A percentile compares a stretch with the other conserved stretches of the same genome.
phyloP scores from a whole-genome alignment of 2,113 vertebrate species.

The Ptilonorhynchus violaceus region DNA sequence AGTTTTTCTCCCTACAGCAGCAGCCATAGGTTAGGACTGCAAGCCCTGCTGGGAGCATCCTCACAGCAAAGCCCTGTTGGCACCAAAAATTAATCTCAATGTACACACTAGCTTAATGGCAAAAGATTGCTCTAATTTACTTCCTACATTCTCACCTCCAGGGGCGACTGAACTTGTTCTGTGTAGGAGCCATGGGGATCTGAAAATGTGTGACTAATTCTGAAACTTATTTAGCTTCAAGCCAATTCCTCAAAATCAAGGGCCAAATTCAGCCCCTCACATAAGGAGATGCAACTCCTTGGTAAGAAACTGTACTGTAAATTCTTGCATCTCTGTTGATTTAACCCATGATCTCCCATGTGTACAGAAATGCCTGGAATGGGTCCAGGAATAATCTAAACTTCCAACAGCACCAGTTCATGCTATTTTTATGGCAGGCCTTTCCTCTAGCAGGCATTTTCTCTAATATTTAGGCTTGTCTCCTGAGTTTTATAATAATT shows the following conservation, averaged over 20 bases:
- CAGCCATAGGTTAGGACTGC: neutral
- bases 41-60: neutral
- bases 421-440: neutral
- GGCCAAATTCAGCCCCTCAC: neutral
- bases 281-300: neutral
- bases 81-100: constrained; percentile 50
- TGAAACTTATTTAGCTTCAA: neutral
- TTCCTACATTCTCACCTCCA: constrained; percentile 17
- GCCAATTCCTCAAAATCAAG: neutral
- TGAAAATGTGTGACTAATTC: constrained; percentile 15
- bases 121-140: constrained; percentile 48
- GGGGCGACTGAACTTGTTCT: neutral
- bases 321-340: neutral
- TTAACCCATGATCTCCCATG: neutral
- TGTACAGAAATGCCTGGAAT: neutral
- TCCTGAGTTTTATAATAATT: neutral
- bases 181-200: neutral
- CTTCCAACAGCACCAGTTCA: neutral
- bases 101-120: constrained; percentile 1
- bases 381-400: neutral
- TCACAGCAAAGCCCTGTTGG: neutral
- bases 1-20: neutral
- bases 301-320: neutral
- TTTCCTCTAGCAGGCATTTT: neutral
- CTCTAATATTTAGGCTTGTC: neutral